phyloP scores from a whole-genome alignment of 1,140 invertebrate genomes.

The Coenobita brevimanus region DNA sequence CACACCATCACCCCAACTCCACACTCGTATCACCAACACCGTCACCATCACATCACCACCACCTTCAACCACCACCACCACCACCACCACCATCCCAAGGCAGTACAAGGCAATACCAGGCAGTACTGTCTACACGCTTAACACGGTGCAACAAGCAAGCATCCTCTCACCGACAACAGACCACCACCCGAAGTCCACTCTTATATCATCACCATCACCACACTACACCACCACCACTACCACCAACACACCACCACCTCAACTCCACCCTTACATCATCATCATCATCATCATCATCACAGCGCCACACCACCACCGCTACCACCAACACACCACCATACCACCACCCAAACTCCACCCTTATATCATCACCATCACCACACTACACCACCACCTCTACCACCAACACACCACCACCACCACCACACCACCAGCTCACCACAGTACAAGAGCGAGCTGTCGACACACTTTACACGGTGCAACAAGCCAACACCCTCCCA shows the following conservation, averaged over 20 bases:
- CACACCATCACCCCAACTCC: neutral
- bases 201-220: no score
- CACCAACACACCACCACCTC: neutral
- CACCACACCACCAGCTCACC: no score
- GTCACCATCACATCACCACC: neutral
- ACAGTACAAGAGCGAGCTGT: no score
- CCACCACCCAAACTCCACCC: neutral
- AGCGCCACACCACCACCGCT: neutral
- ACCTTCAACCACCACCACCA: neutral
- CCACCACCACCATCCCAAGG: no score
- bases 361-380: neutral
- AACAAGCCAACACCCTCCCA: neutral
- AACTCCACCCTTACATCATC: neutral
- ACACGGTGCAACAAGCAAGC: no score
- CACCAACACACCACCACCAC: constrained; percentile 21
- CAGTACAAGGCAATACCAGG: no score
- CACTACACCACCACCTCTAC: neutral
- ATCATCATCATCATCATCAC: neutral
- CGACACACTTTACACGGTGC: no score
- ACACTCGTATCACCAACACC: neutral
- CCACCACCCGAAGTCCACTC: no score
- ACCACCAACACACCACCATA: neutral
- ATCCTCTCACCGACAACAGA: no score
- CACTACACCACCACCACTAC: no score
- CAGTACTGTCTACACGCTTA: no score